phyloP scores from a whole-genome alignment of 2,797 vertebrate species.

The Sebastes vulpes region DNA sequence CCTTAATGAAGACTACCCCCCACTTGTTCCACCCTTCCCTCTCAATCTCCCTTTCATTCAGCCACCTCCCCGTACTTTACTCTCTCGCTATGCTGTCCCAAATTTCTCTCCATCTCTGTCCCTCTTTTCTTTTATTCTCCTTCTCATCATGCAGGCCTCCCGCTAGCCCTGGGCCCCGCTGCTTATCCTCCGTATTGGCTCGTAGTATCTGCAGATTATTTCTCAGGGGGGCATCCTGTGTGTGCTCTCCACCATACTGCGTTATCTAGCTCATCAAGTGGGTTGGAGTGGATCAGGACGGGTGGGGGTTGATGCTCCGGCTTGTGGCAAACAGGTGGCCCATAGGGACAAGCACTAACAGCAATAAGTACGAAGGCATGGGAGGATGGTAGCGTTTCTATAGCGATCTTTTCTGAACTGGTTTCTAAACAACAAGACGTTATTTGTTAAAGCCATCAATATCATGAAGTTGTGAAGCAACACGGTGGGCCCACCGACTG shows the following conservation, averaged over 20 bases:
- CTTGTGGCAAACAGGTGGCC: conserved; percentile 75
- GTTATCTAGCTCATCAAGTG: conserved; percentile 77
- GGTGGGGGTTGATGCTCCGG: conserved; percentile 53
- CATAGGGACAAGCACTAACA: conserved; percentile 42
- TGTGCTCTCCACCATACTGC: conserved; percentile 54
- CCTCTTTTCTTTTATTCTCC: conserved; percentile 33
- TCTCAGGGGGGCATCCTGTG: conserved; percentile 66
- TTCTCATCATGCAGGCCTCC: conserved; percentile 63
- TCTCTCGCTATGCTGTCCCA: conserved; percentile 32
- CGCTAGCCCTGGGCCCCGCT: conserved; percentile 60
- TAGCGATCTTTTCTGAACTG: conserved; percentile 35
- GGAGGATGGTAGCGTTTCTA: conserved; percentile 28
- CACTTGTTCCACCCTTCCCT: conserved; percentile 11
- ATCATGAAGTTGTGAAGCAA: conserved; percentile 59
- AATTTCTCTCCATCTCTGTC: conserved; percentile 32
- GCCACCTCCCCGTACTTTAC: conserved; percentile 31
- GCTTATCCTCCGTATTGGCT: conserved; percentile 55
- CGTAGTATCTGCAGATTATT: conserved; percentile 73
- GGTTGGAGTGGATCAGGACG: conserved; percentile 61
- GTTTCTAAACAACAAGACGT: conserved; percentile 46
- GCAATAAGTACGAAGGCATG: conserved; percentile 32
- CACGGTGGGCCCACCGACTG: conserved; percentile 33
- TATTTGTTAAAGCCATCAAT: conserved; percentile 58
- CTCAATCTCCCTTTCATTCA: conserved; percentile 26
- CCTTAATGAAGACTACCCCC: conserved; percentile 58